A percentile compares a stretch with the other conserved stretches of the same genome.
phyloP scores from a whole-genome alignment of 1,140 invertebrate species.

The Aphis craccivora region DNA sequence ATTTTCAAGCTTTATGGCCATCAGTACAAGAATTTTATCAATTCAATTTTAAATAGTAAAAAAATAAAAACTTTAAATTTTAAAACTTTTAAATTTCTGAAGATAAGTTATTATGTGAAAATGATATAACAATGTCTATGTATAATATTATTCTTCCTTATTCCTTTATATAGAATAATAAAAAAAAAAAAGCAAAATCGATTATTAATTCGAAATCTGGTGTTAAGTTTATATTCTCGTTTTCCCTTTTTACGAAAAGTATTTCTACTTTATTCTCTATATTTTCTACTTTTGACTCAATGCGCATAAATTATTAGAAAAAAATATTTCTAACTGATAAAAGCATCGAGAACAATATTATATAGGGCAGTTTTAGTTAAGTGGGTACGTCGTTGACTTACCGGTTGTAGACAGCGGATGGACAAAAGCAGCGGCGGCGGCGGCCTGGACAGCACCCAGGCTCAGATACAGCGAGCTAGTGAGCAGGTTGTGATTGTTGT shows the following conservation, averaged over 20 bases:
- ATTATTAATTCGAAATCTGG: neutral
- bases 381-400: neutral
- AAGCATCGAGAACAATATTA: neutral
- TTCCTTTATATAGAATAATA: neutral
- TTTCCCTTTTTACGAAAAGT: neutral
- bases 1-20: too few species aligned
- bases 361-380: neutral
- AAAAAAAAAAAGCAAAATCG: neutral
- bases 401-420: constrained; percentile 60
- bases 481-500: constrained; percentile 65
- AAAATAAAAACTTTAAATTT: too few species aligned
- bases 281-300: neutral
- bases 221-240: neutral
- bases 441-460: constrained; percentile 67
- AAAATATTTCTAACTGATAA: neutral
- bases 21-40: neutral
- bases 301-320: neutral
- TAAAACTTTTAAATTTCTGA: too few species aligned
- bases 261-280: too few species aligned
- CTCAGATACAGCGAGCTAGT: constrained; percentile 71
- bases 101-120: neutral
- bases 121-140: neutral
- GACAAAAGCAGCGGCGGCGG: constrained; percentile 64
- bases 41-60: neutral
- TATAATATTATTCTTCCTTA: neutral